Conservation (phyloP, 1,140 invertebrate species). For the Xylocopa sonorina region DNA sequence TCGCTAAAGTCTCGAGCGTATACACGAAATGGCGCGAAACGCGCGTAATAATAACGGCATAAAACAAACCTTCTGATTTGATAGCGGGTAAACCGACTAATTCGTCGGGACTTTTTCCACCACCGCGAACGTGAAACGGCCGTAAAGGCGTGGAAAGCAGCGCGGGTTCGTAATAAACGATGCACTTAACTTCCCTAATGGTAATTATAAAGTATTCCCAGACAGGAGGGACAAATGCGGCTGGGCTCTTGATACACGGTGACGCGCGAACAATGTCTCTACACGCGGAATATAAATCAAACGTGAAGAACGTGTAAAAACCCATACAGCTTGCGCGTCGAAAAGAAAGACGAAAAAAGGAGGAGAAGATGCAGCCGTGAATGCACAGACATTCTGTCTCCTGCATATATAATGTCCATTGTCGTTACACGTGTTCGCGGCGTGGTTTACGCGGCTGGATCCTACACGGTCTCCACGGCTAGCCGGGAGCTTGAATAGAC, state of each 20-base stretch:
- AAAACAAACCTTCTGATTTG: too few species aligned
- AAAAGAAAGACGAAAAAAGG: conserved; percentile 32
- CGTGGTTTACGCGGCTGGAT: conserved; percentile 15
- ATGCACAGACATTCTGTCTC: conserved; percentile 63
- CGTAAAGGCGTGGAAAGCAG: background rate
- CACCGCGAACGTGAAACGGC: background rate
- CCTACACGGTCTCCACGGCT: background rate
- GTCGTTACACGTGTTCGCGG: conserved; percentile 67
- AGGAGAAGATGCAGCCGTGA: conserved; percentile 34
- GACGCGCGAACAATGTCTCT: conserved; percentile 55
- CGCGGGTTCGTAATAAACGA: background rate
- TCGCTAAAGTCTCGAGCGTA: too few species aligned
- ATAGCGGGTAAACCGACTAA: background rate
- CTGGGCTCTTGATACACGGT: conserved; percentile 53
- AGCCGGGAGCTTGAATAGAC: background rate
- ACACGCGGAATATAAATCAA: conserved; percentile 71
- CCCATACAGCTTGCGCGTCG: background rate
- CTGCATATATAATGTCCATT: conserved; percentile 73
- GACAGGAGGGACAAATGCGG: background rate
- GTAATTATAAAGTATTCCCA: conserved; percentile 20
- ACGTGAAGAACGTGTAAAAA: conserved; percentile 62
- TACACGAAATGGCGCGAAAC: too few species aligned
- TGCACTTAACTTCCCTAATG: background rate
- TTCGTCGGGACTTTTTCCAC: background rate
- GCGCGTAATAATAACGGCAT: too few species aligned